Conservation (phyloP, 1,140 invertebrate genomes). For the Heterodera schachtii region DNA sequence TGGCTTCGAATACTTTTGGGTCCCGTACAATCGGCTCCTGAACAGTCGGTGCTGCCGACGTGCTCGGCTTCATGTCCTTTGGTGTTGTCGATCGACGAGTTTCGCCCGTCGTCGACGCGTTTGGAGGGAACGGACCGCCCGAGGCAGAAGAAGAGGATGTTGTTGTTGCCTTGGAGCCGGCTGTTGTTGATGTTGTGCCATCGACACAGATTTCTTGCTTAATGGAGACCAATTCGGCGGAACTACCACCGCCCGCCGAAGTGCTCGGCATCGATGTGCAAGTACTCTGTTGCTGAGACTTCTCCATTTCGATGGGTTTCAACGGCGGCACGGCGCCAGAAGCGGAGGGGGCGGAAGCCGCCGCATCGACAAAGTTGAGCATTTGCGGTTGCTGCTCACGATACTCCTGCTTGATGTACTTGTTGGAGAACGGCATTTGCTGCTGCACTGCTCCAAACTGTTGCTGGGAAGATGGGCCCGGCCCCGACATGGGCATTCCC, state of each 20-base stretch:
- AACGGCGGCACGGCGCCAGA: neutral
- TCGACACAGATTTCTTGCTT: neutral
- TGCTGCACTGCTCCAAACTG: neutral
- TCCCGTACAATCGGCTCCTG: slow-evolving; percentile 29
- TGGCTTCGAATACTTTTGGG: slow-evolving; percentile 79
- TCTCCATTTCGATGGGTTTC: slow-evolving; percentile 15
- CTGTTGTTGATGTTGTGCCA: neutral
- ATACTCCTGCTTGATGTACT: slow-evolving; percentile 46
- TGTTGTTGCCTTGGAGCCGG: too few relatives aligned
- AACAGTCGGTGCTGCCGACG: slow-evolving; percentile 22
- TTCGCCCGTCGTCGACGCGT: neutral
- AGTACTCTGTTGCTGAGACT: slow-evolving; percentile 1
- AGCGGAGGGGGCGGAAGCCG: neutral
- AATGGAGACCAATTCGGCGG: neutral
- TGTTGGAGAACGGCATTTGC: slow-evolving; percentile 2
- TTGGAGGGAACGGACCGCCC: neutral
- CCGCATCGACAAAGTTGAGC: slow-evolving; percentile 26
- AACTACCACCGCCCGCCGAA: neutral
- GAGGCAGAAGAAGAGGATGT: neutral
- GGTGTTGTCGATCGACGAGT: slow-evolving; percentile 18
- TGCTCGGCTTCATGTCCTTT: slow-evolving; percentile 29
- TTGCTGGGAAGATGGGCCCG: neutral
- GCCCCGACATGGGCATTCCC: slow-evolving; percentile 16
- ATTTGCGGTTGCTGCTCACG: slow-evolving; percentile 19
- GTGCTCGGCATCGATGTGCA: neutral